Evolutionary conservation across 2,113 vertebrate genomes (phyloP).

Genomic region (Indri indri): DNA sequence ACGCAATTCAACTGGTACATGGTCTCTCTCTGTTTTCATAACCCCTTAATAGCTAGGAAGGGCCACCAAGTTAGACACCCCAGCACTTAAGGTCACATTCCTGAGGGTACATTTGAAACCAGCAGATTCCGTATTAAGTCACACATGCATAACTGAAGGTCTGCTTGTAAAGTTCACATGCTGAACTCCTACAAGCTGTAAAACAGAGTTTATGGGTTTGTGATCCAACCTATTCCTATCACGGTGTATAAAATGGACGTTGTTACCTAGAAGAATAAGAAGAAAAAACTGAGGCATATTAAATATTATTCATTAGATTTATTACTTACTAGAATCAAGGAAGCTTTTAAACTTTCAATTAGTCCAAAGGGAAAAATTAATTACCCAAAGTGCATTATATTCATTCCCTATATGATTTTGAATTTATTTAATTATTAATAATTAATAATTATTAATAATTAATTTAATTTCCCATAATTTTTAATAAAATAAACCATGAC

Average conservation of each 20-base stretch:
- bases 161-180: slow-evolving; percentile 87
- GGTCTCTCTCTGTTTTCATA: not conserved
- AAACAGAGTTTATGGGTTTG: slow-evolving; percentile 91
- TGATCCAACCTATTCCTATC: slow-evolving; percentile 94
- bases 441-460: too few relatives aligned
- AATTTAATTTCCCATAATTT: not conserved
- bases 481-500: slow-evolving; percentile 51
- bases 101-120: not conserved
- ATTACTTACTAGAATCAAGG: slow-evolving; percentile 45
- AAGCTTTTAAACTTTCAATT: slow-evolving; percentile 56
- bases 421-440: too few relatives aligned
- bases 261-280: slow-evolving; percentile 85
- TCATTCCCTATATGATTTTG: not conserved
- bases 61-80: not conserved
- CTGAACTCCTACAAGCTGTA: slow-evolving; percentile 92
- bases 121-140: slow-evolving; percentile 47
- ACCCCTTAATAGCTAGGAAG: not conserved
- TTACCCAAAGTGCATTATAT: slow-evolving; percentile 17
- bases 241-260: slow-evolving; percentile 90
- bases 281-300: slow-evolving; percentile 51
- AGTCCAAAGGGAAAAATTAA: slow-evolving; percentile 41
- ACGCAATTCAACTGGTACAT: not conserved
- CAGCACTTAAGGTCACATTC: not conserved
- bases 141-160: slow-evolving; percentile 88
- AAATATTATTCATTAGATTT: slow-evolving; percentile 55